Evolutionary conservation across 2,888 invertebrate genomes (phyloP), one percentile per base, ranked within the genome.

Genomic region (Dicycla oo): DNA sequence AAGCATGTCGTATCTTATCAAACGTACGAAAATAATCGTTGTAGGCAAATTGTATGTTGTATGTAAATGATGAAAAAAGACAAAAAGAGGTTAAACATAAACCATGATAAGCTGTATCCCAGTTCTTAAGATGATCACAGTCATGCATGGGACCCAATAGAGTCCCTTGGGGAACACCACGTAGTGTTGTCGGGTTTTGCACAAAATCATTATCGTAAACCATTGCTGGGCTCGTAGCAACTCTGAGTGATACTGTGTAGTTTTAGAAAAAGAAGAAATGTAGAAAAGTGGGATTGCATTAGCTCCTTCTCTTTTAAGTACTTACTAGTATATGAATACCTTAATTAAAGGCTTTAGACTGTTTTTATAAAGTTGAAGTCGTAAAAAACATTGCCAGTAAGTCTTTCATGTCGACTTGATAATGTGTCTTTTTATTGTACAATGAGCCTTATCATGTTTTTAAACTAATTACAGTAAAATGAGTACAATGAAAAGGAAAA

Each of bases 401-500:
- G 4, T 53, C 10, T 4, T 47, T 20, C 26, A 18, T 66, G 23
- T n/a, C 51, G 15, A 75, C n/a, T 51, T 26, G 3, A 51, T n/a
- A 49, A n/a, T 3, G 18, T 26, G 18, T 58, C 5, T 23, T 43
- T n/a, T 30, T 47, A 20, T 13, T 51, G 30, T 13, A 58, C 15
- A 64, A 18, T 49, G 0, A 20, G n/a, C 40, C 57, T 53, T 45
- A 76, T 47, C n/a, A 58, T 0, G 3, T 45, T 49, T 53, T 49
- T 51, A 10, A 78, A 56, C 7, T 26, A 51, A 75, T 77, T 56
- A 57, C 0, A 51, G 56, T 75, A 34, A 56, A 69, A 77, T 57
- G 43, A n/a, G 40, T 11, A 49, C 6, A 15, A 23, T 63, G 3
- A 45, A 49, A 40, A 45, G 1, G 15, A 61, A 51, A 45, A 49